phyloP scores from a whole-genome alignment of 2,113 vertebrate genomes.

The Xiphophorus hellerii region DNA sequence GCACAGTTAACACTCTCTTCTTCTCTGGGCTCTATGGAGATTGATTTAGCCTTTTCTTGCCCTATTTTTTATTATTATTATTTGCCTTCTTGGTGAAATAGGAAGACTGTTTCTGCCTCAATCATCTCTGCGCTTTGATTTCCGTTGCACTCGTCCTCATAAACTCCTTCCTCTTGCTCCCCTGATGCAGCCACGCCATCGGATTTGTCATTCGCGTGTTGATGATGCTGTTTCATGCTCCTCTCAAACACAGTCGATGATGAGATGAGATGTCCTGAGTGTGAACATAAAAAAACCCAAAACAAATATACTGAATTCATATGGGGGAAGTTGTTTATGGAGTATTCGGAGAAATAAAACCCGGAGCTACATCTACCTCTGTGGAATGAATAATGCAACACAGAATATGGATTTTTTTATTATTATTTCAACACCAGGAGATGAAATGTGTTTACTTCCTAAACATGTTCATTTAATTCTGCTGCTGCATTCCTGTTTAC shows the following conservation, averaged over 20 bases:
- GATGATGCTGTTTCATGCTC: slow-evolving; percentile 18
- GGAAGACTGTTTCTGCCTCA: slow-evolving; percentile 40
- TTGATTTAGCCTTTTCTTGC: slow-evolving; percentile 54
- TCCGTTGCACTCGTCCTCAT: slow-evolving; percentile 36
- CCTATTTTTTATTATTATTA: neutral
- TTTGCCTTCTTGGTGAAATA: slow-evolving; percentile 22
- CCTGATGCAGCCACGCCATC: slow-evolving; percentile 1
- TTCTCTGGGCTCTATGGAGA: slow-evolving; percentile 66
- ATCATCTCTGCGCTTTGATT: slow-evolving; percentile 59
- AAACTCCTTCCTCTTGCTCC: slow-evolving; percentile 31
- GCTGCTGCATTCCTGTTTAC: slow-evolving; percentile 49
- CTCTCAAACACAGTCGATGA: neutral
- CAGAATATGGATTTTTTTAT: slow-evolving; percentile 23
- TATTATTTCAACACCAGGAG: slow-evolving; percentile 36
- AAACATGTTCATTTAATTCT: slow-evolving; percentile 56
- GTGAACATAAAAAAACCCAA: slow-evolving; percentile 2
- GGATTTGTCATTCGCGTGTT: slow-evolving; percentile 4
- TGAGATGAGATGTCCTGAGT: slow-evolving; percentile 8
- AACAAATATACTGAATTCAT: slow-evolving; percentile 13
- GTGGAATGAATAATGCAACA: slow-evolving; percentile 59
- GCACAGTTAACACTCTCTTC: slow-evolving; percentile 63
- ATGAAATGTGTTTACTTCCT: slow-evolving; percentile 35
- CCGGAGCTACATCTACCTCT: slow-evolving; percentile 12
- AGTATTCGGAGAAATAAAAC: slow-evolving; percentile 45
- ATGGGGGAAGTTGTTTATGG: slow-evolving; percentile 40